phyloP scores from a whole-genome alignment of 1,140 invertebrate species.

The Acromyrmex heyeri region DNA sequence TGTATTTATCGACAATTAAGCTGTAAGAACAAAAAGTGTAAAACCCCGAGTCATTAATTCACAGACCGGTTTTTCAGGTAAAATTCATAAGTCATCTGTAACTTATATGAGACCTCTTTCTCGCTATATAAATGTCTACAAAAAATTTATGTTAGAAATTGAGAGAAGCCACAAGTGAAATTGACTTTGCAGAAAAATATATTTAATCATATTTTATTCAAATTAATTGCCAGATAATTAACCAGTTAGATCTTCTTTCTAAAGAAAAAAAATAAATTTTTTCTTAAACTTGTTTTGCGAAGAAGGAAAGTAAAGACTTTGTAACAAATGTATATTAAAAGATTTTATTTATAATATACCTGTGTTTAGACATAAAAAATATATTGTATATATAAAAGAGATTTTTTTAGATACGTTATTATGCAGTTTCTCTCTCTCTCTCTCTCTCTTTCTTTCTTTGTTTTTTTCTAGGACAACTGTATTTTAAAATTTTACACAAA shows the following conservation, averaged over 20 bases:
- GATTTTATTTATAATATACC: not conserved
- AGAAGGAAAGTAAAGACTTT: not conserved
- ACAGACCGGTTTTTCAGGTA: conserved; percentile 17
- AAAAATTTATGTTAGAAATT: not conserved
- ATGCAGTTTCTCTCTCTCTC: not conserved
- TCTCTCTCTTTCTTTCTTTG: too few species aligned
- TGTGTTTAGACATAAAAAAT: not conserved
- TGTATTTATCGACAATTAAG: not conserved
- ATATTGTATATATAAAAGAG: not conserved
- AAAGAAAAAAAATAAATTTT: not conserved
- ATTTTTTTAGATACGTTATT: not conserved
- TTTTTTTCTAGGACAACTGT: not conserved
- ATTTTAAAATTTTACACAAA: not conserved
- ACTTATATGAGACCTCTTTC: not conserved
- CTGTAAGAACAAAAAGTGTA: not conserved
- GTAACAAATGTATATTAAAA: not conserved
- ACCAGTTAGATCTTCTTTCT: not conserved
- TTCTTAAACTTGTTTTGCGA: not conserved
- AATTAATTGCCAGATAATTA: not conserved
- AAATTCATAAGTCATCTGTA: conserved; percentile 11
- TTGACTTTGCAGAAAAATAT: not conserved
- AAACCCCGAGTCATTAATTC: not conserved
- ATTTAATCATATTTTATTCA: not conserved
- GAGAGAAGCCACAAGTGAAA: not conserved
- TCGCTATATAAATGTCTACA: not conserved